These are phyloP conservation scores for Drosophila anceps DNA, from an alignment of 2,888 invertebrate genomes.

Conservation along the genomic window DNA sequence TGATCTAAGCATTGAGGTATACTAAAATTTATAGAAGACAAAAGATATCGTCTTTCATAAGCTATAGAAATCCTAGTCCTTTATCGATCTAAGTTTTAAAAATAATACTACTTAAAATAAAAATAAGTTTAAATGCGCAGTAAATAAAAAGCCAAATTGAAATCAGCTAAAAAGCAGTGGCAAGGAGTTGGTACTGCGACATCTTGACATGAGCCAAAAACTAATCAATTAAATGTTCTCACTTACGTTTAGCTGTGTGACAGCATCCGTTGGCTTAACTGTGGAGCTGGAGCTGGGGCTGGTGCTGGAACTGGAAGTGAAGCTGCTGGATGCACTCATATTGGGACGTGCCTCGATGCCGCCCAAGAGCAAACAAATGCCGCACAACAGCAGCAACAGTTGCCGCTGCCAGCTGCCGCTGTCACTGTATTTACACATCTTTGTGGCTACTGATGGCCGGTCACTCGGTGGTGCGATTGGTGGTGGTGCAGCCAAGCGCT, in stretches of 20 bases:
- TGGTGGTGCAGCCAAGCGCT: conserved; percentile 9
- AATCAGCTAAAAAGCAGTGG: too few species aligned
- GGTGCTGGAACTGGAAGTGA: conserved; percentile 22
- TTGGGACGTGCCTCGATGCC: conserved; percentile 84
- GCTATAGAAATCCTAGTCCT: not conserved
- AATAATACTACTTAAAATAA: too few species aligned
- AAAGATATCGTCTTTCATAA: not conserved
- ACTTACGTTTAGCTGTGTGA: conserved; percentile 65
- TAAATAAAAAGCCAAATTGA: not conserved
- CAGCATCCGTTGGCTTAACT: conserved; percentile 36
- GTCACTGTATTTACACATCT: conserved; percentile 12
- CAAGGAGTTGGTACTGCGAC: too few species aligned
- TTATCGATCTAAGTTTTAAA: too few species aligned
- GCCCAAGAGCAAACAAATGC: conserved; percentile 75
- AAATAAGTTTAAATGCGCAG: not conserved
- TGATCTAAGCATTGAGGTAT: not conserved
- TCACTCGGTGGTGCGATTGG: conserved; percentile 52
- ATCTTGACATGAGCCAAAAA: not conserved
- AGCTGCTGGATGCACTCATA: conserved; percentile 52
- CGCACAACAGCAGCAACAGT: conserved; percentile 60
- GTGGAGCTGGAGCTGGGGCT: conserved; percentile 22
- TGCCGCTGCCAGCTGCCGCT: conserved; percentile 40
- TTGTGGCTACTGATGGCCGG: conserved; percentile 22
- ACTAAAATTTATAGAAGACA: not conserved
- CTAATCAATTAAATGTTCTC: conserved; percentile 13